Conservation (phyloP, 2,113 vertebrate species). For the Callipepla californica region DNA sequence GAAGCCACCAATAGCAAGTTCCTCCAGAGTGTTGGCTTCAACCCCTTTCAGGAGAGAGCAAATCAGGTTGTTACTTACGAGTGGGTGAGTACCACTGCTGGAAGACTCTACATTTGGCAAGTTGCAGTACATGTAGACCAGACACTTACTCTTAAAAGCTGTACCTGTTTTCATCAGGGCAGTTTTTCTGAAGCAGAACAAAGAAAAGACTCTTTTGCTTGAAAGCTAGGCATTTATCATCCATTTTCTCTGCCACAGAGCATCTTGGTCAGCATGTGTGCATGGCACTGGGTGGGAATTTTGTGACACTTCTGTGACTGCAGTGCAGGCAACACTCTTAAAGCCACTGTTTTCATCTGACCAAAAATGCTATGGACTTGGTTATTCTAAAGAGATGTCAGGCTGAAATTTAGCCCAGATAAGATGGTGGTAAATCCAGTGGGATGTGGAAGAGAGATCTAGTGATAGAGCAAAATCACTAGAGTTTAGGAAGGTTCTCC, state of each 20-base stretch:
- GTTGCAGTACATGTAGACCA: neutral
- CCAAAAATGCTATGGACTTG: neutral
- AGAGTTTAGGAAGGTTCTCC: neutral
- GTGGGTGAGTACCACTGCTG: conserved; percentile 85
- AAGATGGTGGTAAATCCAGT: neutral
- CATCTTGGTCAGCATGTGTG: neutral
- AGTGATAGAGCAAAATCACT: neutral
- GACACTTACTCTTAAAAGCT: neutral
- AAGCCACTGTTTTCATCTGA: neutral
- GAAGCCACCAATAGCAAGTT: conserved; percentile 90
- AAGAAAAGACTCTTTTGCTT: neutral
- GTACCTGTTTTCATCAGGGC: neutral
- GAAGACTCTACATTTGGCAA: neutral
- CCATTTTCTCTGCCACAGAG: neutral
- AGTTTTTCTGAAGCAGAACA: neutral
- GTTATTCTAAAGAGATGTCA: neutral
- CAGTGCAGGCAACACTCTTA: neutral
- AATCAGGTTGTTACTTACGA: conserved; percentile 98
- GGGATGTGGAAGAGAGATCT: neutral
- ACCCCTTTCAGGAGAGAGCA: conserved; percentile 91
- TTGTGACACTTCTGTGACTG: neutral
- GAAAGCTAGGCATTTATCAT: neutral
- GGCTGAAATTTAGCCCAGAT: neutral
- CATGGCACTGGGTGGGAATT: neutral
- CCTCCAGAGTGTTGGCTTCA: conserved; percentile 84